Evolutionary conservation across 64 coral and sea anemone genomes (phyloP).

Genomic region (Montipora foliosa): DNA sequence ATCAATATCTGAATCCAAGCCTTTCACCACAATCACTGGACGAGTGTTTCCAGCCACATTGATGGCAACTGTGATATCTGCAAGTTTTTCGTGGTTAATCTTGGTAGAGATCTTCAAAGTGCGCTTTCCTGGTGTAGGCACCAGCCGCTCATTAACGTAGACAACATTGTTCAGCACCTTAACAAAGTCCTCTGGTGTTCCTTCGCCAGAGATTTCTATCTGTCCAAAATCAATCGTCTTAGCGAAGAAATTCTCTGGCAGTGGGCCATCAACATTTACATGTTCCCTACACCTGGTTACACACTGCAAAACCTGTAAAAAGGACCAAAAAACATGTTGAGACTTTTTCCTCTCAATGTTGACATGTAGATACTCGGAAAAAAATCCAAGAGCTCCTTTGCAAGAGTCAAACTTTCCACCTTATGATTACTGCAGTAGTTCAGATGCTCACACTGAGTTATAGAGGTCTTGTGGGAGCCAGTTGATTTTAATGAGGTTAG

Average conservation of each 20-base stretch:
- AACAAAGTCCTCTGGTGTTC: constrained; percentile 76
- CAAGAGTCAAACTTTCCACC: too few relatives aligned
- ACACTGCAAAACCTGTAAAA: constrained; percentile 63
- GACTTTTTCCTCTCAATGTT: too few relatives aligned
- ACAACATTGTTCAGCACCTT: constrained; percentile 60
- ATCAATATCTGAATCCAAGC: constrained; percentile 46
- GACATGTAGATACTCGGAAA: too few relatives aligned
- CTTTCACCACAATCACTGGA: constrained; percentile 73
- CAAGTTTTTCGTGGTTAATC: constrained; percentile 6
- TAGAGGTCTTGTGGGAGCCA: too few relatives aligned
- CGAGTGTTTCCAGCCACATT: constrained; percentile 66
- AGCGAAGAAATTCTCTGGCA: constrained; percentile 72
- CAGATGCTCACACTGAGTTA: too few relatives aligned
- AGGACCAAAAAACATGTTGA: background rate
- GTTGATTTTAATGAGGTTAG: too few relatives aligned
- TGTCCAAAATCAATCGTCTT: constrained; percentile 36
- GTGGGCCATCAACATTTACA: constrained; percentile 69
- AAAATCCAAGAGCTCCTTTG: too few relatives aligned
- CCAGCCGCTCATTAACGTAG: constrained; percentile 81
- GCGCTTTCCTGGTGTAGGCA: constrained; percentile 76
- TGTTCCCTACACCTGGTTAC: constrained; percentile 85
- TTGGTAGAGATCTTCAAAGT: constrained; percentile 39
- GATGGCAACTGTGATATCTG: constrained; percentile 50
- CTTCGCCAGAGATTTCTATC: constrained; percentile 63
- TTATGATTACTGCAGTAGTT: too few relatives aligned